These are phyloP conservation scores for Psittacara wagleri DNA, from an alignment of 2,113 vertebrate genomes.

Conservation along the genomic window DNA sequence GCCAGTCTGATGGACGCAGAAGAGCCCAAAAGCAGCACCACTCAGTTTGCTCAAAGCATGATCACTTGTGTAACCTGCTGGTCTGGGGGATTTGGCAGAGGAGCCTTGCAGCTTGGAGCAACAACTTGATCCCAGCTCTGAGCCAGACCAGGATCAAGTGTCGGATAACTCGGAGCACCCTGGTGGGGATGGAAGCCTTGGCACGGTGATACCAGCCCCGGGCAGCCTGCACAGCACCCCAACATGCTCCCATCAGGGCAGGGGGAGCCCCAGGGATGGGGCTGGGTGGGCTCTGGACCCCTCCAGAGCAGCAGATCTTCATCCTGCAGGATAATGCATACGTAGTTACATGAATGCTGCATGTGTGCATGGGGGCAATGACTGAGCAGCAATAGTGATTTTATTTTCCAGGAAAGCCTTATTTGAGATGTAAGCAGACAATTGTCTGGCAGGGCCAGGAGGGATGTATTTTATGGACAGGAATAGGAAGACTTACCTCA, in stretches of 20 bases:
- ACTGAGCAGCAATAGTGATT: slow-evolving; percentile 48
- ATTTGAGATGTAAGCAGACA: slow-evolving; percentile 48
- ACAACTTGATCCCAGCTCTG: accelerated
- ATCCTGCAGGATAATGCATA: not conserved
- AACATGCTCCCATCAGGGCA: accelerated
- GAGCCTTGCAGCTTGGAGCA: not conserved
- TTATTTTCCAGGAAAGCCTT: slow-evolving; percentile 73
- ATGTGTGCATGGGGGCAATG: slow-evolving; percentile 73
- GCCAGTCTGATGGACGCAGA: not conserved
- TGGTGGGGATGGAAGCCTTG: not conserved
- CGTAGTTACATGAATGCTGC: slow-evolving; percentile 62
- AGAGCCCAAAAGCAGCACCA: not conserved
- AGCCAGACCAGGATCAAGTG: not conserved
- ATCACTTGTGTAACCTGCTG: not conserved
- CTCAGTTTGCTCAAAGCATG: not conserved
- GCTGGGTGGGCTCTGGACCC: not conserved
- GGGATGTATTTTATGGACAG: slow-evolving; percentile 20
- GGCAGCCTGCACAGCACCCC: not conserved
- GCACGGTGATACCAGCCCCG: accelerated
- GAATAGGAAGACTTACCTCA: slow-evolving; percentile 71
- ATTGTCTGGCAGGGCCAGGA: slow-evolving; percentile 56
- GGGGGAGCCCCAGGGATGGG: not conserved
- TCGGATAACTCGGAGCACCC: accelerated
- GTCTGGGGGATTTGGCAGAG: not conserved
- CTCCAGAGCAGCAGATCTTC: not conserved